A percentile compares a stretch with the other conserved stretches of the same genome.
Evolutionary conservation across 2,797 vertebrate species (phyloP).

Genomic region (Schizopygopsis malacanthus): DNA sequence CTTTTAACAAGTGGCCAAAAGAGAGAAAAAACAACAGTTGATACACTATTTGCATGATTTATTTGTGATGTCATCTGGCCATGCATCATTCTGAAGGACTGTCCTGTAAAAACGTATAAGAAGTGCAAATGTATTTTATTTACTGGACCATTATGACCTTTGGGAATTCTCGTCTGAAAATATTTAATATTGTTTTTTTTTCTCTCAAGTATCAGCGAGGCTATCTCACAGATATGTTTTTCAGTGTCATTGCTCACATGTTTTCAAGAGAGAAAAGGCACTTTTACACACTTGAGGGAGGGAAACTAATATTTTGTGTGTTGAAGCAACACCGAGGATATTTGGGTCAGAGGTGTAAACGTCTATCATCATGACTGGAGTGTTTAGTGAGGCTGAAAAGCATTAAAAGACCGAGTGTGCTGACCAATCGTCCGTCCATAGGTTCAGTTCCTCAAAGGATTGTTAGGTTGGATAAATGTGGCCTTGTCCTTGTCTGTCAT

Average conservation of each 20-base stretch:
- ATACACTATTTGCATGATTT: background rate
- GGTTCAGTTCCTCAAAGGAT: conserved; percentile 11
- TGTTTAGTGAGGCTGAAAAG: conserved; percentile 30
- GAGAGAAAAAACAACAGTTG: background rate
- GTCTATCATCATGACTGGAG: conserved; percentile 33
- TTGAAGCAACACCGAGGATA: conserved; percentile 29
- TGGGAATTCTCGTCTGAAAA: background rate
- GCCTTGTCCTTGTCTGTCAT: conserved; percentile 8
- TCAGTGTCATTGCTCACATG: background rate
- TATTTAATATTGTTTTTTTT: background rate
- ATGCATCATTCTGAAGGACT: background rate
- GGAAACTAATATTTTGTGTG: conserved; percentile 6
- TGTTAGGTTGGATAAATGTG: conserved; percentile 36
- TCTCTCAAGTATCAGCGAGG: background rate
- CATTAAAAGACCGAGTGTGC: conserved; percentile 37
- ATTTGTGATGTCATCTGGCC: background rate
- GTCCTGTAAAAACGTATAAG: background rate
- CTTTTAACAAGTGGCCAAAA: background rate
- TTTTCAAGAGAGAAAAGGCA: conserved; percentile 2
- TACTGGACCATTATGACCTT: conserved; percentile 1
- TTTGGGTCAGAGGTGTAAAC: conserved; percentile 23
- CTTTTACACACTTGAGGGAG: conserved; percentile 17
- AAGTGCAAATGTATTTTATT: background rate
- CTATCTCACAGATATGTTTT: background rate
- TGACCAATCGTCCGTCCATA: conserved; percentile 25